Base-by-base conservation (phyloP, 1,140 invertebrate genomes). In the Heliothis subflexa region DNA sequence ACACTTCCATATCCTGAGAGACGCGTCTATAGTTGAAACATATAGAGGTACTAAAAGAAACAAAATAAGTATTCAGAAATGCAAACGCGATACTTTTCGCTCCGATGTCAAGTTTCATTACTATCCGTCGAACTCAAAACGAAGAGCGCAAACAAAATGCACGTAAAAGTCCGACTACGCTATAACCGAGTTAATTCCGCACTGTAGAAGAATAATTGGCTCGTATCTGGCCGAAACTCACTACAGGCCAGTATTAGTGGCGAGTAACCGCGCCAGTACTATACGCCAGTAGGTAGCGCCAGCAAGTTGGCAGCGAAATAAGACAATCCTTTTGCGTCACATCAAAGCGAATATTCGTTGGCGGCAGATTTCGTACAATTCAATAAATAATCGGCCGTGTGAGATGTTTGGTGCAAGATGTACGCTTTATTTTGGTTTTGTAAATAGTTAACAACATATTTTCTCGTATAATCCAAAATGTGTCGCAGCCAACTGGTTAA, bases 311-410 rank as follows among this genome's bases (percentile, higher is more conserved):
- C 49, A 70, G 70, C 28, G 50, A 21, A 75, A 74, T 68, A 78
- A 84, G 74, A 80, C 79, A 80, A 81, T 84, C 71, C 78, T 78
- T 75, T 80, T 59, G 78, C 71, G 78, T 55, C 75, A 77, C 74
- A 82, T 79, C 71, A 80, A 75, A 79, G 52, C 61, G 57, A 64
- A 61, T 80, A 76, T 78, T 72, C 78, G 75, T 50, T 71, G 71
- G 55, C 64, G 74, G 78, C 68, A 78, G 77, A 72, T 78, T 78
- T 79, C 64, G 74, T 49, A 64, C 75, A 81, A 84, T 84, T 84
- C 82, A 84, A 84, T 84, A 84, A 84, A 84, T 81, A 84, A 80
- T 79, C 80, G 78, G 55, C 54, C 70, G 57, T 18, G 49, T 73
- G 45, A 73, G 64, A 71, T 70, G 64, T 78, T 18, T 80, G 81